Evolutionary conservation across 2,888 invertebrate genomes (phyloP).

Genomic region (Dicranocentrus wangi): DNA sequence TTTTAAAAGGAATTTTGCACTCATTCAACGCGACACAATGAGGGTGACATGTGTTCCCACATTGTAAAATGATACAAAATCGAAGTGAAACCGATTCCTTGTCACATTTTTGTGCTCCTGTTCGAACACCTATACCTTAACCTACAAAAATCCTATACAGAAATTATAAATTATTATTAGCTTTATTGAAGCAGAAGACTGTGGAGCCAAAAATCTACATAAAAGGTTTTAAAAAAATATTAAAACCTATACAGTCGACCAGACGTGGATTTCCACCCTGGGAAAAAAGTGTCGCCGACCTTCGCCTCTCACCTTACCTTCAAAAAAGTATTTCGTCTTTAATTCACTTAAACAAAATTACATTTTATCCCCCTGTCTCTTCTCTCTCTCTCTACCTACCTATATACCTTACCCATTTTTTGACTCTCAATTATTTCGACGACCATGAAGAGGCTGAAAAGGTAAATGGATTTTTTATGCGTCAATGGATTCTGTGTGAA

Average conservation of each 20-base stretch:
- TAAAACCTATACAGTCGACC: slow-evolving; percentile 18
- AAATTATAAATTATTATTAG: slow-evolving; percentile 32
- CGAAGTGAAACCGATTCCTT: too few species aligned
- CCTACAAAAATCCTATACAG: too few species aligned
- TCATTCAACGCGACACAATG: background rate
- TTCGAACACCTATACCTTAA: too few species aligned
- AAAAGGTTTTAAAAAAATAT: slow-evolving; percentile 29
- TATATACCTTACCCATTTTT: slow-evolving; percentile 11
- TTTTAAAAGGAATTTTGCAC: too few species aligned
- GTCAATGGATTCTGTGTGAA: slow-evolving; percentile 52
- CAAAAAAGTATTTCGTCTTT: slow-evolving; percentile 5
- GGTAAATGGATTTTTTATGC: slow-evolving; percentile 50
- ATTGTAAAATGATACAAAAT: too few species aligned
- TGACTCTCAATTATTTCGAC: slow-evolving; percentile 6
- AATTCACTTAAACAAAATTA: slow-evolving; percentile 8
- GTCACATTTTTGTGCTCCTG: too few species aligned
- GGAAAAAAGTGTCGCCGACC: slow-evolving; percentile 38
- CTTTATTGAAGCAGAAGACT: slow-evolving; percentile 4
- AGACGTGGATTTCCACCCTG: slow-evolving; percentile 24
- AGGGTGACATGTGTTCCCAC: slow-evolving; percentile 29
- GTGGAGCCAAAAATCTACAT: slow-evolving; percentile 27
- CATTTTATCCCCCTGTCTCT: slow-evolving; percentile 25
- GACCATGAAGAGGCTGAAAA: slow-evolving; percentile 58
- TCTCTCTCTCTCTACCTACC: slow-evolving; percentile 26
- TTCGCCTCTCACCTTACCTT: background rate